Conservation (phyloP, 2,113 vertebrate genomes). For the Cyanoramphus novaezelandiae region DNA sequence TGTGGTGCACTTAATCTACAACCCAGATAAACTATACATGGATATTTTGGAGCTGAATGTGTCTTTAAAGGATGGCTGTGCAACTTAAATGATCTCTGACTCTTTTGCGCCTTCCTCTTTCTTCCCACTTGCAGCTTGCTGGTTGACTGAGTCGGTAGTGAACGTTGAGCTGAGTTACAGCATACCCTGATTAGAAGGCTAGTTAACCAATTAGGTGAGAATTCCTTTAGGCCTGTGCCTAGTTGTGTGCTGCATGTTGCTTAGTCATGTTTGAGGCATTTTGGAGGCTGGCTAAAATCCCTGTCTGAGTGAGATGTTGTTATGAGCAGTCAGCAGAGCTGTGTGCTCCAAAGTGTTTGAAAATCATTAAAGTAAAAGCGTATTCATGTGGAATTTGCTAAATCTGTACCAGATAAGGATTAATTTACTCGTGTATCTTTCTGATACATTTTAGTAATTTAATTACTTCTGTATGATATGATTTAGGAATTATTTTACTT, state of each 20-base stretch:
- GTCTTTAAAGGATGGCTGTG: fast-evolving
- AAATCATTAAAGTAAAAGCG: not conserved
- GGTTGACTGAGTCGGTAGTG: not conserved
- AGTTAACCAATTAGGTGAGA: not conserved
- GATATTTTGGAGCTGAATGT: fast-evolving
- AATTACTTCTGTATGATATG: not conserved
- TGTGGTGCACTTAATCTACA: not conserved
- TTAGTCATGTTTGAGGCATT: not conserved
- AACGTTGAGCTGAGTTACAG: not conserved
- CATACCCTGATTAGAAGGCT: not conserved
- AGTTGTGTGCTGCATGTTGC: not conserved
- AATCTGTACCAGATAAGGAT: fast-evolving
- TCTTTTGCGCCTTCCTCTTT: not conserved
- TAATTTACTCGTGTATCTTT: not conserved
- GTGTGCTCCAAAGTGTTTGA: not conserved
- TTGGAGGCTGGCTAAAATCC: not conserved
- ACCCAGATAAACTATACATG: fast-evolving
- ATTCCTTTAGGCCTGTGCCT: not conserved
- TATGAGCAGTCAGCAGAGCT: not conserved
- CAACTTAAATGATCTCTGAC: fast-evolving
- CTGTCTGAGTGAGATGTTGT: not conserved
- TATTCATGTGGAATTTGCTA: not conserved
- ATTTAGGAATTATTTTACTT: not conserved
- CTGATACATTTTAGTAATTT: not conserved
- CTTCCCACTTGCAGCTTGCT: not conserved